Percentiles rank a stretch among this genome's conserved stretches.
These are phyloP conservation scores for Leptodactylus fallax DNA, from an alignment of 2,797 vertebrate genomes.

Conservation along the genomic window DNA sequence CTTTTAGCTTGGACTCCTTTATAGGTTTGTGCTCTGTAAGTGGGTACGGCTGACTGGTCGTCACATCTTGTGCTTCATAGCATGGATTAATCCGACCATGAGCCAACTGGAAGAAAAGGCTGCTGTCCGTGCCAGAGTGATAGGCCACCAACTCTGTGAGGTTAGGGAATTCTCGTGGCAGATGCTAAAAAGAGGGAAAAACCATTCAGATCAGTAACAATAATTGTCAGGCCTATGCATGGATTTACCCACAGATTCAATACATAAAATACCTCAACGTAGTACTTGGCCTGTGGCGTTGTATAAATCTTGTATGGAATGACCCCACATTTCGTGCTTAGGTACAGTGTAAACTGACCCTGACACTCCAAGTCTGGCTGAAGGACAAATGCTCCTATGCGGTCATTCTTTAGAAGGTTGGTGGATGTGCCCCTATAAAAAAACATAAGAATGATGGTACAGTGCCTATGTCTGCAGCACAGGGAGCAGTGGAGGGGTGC, in stretches of 20 bases:
- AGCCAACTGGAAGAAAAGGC: slow-evolving; percentile 83
- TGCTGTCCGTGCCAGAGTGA: slow-evolving; percentile 75
- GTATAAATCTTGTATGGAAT: slow-evolving; percentile 79
- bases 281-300: slow-evolving; percentile 79
- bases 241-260: background rate
- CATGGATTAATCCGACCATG: slow-evolving; percentile 86
- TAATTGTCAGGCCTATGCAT: background rate
- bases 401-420: slow-evolving; percentile 83
- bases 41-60: background rate
- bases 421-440: slow-evolving; percentile 79
- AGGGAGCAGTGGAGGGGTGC: background rate
- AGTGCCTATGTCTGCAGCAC: background rate
- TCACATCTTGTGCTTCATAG: slow-evolving; percentile 83
- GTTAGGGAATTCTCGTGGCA: slow-evolving; percentile 80
- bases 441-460: background rate
- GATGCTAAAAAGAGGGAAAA: slow-evolving; percentile 76
- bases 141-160: slow-evolving; percentile 86
- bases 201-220: background rate
- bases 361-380: slow-evolving; percentile 79
- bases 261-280: slow-evolving; percentile 81
- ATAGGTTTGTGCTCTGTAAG: too few relatives aligned
- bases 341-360: slow-evolving; percentile 80
- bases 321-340: slow-evolving; percentile 83
- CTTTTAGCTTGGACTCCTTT: background rate
- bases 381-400: slow-evolving; percentile 88